These are phyloP conservation scores for Periplaneta americana DNA, from an alignment of 1,140 invertebrate genomes.

Conservation along the genomic window DNA sequence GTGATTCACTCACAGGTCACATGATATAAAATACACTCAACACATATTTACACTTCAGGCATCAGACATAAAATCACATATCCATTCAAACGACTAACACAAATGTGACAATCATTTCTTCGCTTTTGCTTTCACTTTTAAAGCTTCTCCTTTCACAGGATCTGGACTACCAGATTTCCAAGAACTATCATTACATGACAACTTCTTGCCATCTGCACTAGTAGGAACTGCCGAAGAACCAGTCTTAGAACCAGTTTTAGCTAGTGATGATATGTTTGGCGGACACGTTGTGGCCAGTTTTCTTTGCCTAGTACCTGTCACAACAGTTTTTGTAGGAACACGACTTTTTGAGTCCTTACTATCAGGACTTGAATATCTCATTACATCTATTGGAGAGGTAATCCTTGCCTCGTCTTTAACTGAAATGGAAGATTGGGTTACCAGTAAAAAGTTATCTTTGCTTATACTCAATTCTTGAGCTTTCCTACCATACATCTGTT, in stretches of 20 bases:
- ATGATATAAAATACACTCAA: neutral
- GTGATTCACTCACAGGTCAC: neutral
- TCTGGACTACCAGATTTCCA: neutral
- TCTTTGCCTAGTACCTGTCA: conserved; percentile 6
- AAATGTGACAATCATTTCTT: neutral
- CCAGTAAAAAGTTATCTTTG: too few species aligned
- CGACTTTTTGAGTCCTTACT: neutral
- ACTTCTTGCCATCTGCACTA: neutral
- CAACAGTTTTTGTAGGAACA: neutral
- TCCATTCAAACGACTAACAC: neutral
- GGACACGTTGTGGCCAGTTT: conserved; percentile 8
- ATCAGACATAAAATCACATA: neutral
- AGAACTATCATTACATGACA: neutral
- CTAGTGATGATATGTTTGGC: conserved; percentile 4
- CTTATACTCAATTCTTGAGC: too few species aligned
- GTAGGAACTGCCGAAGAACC: neutral
- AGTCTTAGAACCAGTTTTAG: neutral
- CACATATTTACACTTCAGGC: neutral
- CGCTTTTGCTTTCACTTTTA: neutral
- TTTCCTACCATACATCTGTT: too few species aligned
- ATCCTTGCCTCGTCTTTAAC: neutral
- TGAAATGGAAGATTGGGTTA: neutral
- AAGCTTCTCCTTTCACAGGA: neutral
- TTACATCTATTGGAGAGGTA: neutral
- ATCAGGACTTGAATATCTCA: neutral